phyloP scores from a whole-genome alignment of 2,888 invertebrate genomes.

The Ochropleura leucogaster region DNA sequence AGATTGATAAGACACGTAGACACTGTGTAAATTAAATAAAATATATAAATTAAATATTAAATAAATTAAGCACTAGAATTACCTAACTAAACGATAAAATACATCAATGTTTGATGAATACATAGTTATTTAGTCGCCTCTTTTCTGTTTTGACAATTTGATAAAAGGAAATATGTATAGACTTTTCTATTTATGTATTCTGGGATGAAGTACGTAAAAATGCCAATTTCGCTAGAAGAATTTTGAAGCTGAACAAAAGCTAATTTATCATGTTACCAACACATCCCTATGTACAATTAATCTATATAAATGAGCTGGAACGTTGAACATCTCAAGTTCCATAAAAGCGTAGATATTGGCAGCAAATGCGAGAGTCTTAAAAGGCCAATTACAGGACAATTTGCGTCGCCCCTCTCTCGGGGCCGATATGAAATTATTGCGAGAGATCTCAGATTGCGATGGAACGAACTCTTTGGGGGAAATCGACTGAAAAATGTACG shows the following conservation, averaged over 20 bases:
- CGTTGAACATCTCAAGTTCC: conserved; percentile 72
- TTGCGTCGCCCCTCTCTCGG: conserved; percentile 78
- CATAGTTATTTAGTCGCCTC: no score
- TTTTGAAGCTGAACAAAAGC: neutral
- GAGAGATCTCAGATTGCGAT: conserved; percentile 74
- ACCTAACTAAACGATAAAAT: no score
- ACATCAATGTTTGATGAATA: no score
- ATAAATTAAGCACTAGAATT: no score
- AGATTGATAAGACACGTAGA: no score
- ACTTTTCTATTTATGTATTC: no score
- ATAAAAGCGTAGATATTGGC: conserved; percentile 80
- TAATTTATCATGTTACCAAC: conserved; percentile 32
- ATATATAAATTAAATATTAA: no score
- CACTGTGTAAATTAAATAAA: no score
- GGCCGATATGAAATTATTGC: conserved; percentile 84
- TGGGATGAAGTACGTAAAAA: neutral
- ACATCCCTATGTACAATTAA: conserved; percentile 22
- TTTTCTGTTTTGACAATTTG: no score
- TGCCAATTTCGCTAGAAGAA: neutral
- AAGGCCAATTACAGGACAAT: conserved; percentile 89
- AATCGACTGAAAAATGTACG: conserved; percentile 72
- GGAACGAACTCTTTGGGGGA: conserved; percentile 67
- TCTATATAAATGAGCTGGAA: conserved; percentile 36
- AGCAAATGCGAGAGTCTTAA: conserved; percentile 83
- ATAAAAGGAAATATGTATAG: no score